These are phyloP conservation scores for Tipula confusa DNA, from an alignment of 2,888 invertebrate genomes.

Conservation along the genomic window DNA sequence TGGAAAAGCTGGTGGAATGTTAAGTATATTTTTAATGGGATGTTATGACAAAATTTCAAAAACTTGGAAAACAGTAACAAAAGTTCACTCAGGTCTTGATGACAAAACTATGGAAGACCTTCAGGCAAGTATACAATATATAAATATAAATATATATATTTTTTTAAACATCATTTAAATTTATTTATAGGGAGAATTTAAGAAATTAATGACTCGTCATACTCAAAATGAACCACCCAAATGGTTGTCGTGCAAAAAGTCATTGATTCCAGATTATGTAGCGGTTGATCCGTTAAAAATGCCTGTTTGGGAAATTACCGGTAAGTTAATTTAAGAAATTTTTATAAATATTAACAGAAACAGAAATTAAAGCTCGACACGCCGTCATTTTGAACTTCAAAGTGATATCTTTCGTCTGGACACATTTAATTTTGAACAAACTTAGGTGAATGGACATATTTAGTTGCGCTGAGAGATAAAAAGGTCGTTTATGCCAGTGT, in stretches of 20 bases:
- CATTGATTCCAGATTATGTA: constrained; percentile 85
- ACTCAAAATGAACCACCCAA: constrained; percentile 65
- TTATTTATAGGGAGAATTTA: constrained; percentile 45
- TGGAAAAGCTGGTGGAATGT: constrained; percentile 85
- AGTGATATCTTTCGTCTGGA: no score
- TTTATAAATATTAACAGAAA: no score
- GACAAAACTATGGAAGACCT: constrained; percentile 76
- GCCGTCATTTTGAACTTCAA: no score
- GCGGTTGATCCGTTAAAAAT: constrained; percentile 76
- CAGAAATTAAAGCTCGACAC: no score
- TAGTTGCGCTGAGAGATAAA: no score
- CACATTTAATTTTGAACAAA: no score
- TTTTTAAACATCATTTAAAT: no score
- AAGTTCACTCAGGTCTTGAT: constrained; percentile 84
- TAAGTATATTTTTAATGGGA: constrained; percentile 93
- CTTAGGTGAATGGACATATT: no score
- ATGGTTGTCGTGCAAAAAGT: constrained; percentile 79
- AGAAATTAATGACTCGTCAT: constrained; percentile 69
- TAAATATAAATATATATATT: no score
- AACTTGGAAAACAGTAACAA: constrained; percentile 87
- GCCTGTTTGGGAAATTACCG: constrained; percentile 94
- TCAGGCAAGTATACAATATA: constrained; percentile 55
- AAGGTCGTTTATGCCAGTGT: no score
- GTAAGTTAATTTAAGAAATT: constrained; percentile 42
- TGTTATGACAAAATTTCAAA: constrained; percentile 64